A percentile compares a stretch with the other conserved stretches of the same genome.
These are phyloP conservation scores for Drosophila suboccidentalis DNA, from an alignment of 2,888 invertebrate genomes.

Conservation along the genomic window DNA sequence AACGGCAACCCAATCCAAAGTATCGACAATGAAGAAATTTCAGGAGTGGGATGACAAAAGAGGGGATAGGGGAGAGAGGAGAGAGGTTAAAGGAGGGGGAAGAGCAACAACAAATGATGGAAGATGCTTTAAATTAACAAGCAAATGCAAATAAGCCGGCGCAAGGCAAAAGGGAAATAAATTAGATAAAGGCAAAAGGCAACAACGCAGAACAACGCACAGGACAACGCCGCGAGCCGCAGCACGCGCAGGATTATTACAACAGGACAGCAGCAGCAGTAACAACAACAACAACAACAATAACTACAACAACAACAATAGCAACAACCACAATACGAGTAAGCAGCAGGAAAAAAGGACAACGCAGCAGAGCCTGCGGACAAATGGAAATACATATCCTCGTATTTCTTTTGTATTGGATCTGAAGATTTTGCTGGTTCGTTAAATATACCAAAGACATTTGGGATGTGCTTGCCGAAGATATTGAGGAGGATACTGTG, in stretches of 20 bases:
- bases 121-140: slow-evolving; percentile 81
- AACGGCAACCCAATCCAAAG: slow-evolving; percentile 56
- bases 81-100: not conserved
- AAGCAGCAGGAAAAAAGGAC: slow-evolving; percentile 48
- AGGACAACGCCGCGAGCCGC: slow-evolving; percentile 70
- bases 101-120: slow-evolving; percentile 73
- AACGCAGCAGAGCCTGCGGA: slow-evolving; percentile 39
- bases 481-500: slow-evolving; percentile 2
- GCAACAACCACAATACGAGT: slow-evolving; percentile 25
- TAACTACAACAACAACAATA: slow-evolving; percentile 17
- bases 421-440: slow-evolving; percentile 76
- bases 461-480: slow-evolving; percentile 36
- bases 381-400: slow-evolving; percentile 54
- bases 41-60: slow-evolving; percentile 8
- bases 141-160: slow-evolving; percentile 79
- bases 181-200: slow-evolving; percentile 77
- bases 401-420: slow-evolving; percentile 65
- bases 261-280: slow-evolving; percentile 51
- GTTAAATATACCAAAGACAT: slow-evolving; percentile 75
- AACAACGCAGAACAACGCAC: slow-evolving; percentile 57
- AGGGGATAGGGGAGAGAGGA: not conserved
- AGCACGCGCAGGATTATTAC: slow-evolving; percentile 74
- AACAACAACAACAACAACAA: slow-evolving; percentile 29
- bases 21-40: slow-evolving; percentile 64
- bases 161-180: slow-evolving; percentile 64